Evolutionary conservation across 2,888 invertebrate species (phyloP).

Genomic region (Coremacera marginata): DNA sequence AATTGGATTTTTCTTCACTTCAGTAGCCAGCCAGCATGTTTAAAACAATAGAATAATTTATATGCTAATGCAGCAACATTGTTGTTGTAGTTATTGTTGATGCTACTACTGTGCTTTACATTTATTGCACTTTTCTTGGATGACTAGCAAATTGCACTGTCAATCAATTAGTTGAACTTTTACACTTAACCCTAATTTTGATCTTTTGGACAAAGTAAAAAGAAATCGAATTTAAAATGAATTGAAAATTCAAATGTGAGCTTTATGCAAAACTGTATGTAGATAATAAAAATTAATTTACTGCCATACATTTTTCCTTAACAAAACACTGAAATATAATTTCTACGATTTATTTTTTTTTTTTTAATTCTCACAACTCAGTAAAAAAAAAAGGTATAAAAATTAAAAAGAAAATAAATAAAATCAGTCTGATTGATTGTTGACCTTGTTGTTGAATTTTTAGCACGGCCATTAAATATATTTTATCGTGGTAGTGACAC

Average conservation of each 20-base stretch:
- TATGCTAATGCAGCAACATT: slow-evolving; percentile 13
- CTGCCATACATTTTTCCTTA: no score
- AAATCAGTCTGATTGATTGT: neutral
- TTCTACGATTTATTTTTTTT: neutral
- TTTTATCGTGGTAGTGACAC: slow-evolving; percentile 16
- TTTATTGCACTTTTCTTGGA: no score
- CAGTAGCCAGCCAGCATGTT: neutral
- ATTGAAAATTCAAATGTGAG: no score
- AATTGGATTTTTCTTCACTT: slow-evolving; percentile 7
- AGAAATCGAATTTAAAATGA: no score
- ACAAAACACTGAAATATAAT: neutral
- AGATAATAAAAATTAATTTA: no score
- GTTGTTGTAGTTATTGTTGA: neutral
- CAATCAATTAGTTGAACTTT: no score
- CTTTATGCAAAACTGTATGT: no score
- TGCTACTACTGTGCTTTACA: no score
- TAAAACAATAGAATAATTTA: slow-evolving; percentile 13
- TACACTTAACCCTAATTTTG: no score
- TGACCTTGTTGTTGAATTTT: neutral
- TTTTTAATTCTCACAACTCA: neutral
- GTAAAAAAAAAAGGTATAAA: slow-evolving; percentile 1
- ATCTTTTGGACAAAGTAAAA: no score
- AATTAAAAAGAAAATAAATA: neutral
- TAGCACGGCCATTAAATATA: neutral
- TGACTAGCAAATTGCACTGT: no score